Conservation (phyloP, 2,888 invertebrate species). For the Catocala fraxini region DNA sequence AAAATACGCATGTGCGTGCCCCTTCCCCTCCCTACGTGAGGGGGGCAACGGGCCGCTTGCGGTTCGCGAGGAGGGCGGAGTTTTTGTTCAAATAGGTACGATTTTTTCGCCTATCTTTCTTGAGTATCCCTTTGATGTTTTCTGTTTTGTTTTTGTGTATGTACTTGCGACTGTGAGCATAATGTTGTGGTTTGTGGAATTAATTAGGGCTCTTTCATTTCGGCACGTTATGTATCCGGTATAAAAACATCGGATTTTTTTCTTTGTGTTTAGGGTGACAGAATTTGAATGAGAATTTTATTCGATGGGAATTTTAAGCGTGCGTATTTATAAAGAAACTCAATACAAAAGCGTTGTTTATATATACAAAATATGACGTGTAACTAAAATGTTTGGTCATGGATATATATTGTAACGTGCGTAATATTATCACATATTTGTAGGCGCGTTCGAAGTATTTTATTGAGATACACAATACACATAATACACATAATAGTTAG, state of each 20-base stretch:
- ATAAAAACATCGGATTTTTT: conserved; percentile 62
- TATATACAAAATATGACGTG: too few species aligned
- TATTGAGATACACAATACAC: too few species aligned
- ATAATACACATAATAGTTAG: too few species aligned
- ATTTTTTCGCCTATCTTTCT: conserved; percentile 64
- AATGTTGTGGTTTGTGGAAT: conserved; percentile 68
- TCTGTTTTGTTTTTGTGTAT: conserved; percentile 30
- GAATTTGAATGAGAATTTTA: conserved; percentile 66
- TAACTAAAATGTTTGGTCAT: too few species aligned
- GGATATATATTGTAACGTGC: too few species aligned
- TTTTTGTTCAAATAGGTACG: conserved; percentile 64
- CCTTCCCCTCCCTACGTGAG: conserved; percentile 45
- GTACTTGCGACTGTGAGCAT: conserved; percentile 27
- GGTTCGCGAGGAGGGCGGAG: conserved; percentile 56
- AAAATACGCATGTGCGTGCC: conserved; percentile 83
- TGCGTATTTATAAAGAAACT: too few species aligned
- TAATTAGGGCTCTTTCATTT: conserved; percentile 76
- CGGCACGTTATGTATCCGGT: conserved; percentile 63
- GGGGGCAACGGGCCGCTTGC: conserved; percentile 44
- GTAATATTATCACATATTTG: too few species aligned
- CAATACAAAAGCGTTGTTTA: too few species aligned
- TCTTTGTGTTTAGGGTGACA: conserved; percentile 59
- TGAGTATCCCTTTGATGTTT: conserved; percentile 57
- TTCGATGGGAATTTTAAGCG: conserved; percentile 5
- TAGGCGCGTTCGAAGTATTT: too few species aligned